Base-by-base conservation (phyloP, 2,888 invertebrate species). In the Sialis fuliginosa region DNA sequence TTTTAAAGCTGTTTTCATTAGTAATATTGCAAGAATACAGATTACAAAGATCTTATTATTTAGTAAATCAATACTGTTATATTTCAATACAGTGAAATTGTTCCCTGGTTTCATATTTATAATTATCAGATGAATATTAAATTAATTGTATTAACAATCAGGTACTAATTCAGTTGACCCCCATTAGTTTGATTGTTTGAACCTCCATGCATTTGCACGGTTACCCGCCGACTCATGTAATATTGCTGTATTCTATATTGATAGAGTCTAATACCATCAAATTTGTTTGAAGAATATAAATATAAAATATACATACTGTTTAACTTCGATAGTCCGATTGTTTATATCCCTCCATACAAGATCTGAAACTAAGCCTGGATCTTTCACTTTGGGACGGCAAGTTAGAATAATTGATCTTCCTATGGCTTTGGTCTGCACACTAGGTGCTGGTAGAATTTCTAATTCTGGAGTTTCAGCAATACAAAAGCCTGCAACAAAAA, bases 291-390 rank as follows among this genome's bases (percentile, higher is more conserved):
- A 30, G 10, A 39, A 31, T 39, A 37, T 48, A 41, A 42, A 42
- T 13, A 32, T 10, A 12, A 37, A 34, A 10, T 40, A 42, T 54
- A 75, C 78, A 76, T 65, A 81, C 81, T 70, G 69, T 54, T 72
- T 74, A 53, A 74, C 73, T 54, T 79, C 75, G 57, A 87, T 84
- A 48, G 75, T 73, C 52, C 73, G 70, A 57, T 80, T 77, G 51
- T 72, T 69, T 42, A 81, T 79, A 61, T 87, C 86, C 53, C 77
- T 72, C 90, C 90, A 90, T 59, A 82, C 78, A 41, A 88, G 73
- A 57, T 85, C 77, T 33, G 76, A 74, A 47, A 88, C 75, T 37
- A 84, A 68, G 6, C 68, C 66, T 2, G 75, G 70, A 56, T 86
- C 76, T 1, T 75, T 73, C 2, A 81, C 83, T 45, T 73, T 74